phyloP scores from a whole-genome alignment of 2,888 invertebrate species.

The Drosophila phalerata region DNA sequence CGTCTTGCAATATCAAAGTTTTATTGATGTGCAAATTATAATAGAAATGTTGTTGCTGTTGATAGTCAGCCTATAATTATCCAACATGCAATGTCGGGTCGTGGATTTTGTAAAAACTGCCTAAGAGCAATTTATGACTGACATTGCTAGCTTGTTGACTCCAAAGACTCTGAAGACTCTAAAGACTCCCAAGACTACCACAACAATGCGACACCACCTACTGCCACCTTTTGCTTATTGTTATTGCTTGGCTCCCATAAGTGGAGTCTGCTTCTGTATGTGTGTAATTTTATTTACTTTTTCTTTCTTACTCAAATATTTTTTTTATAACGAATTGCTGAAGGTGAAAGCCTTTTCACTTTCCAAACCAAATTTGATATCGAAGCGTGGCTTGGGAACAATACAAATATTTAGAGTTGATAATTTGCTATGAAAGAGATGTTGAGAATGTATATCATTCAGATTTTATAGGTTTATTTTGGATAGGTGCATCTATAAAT shows the following conservation, averaged over 20 bases:
- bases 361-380: slow-evolving; percentile 77
- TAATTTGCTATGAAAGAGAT: slow-evolving; percentile 43
- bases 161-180: slow-evolving; percentile 1
- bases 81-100: slow-evolving; percentile 25
- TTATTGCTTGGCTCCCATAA: slow-evolving; percentile 37
- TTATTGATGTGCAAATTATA: slow-evolving; percentile 73
- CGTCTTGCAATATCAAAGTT: slow-evolving; percentile 64
- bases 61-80: slow-evolving; percentile 37
- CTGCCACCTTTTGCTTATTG: slow-evolving; percentile 36
- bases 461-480: slow-evolving; percentile 3
- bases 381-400: slow-evolving; percentile 71
- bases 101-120: slow-evolving; percentile 23
- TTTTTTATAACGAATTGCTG: slow-evolving; percentile 71
- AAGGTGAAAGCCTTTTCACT: slow-evolving; percentile 84
- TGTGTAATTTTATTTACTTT: slow-evolving; percentile 61
- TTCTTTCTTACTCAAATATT: slow-evolving; percentile 46
- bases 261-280: slow-evolving; percentile 24
- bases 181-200: slow-evolving; percentile 24
- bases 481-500: slow-evolving; percentile 1
- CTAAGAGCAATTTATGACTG: slow-evolving; percentile 39
- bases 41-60: slow-evolving; percentile 13
- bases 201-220: slow-evolving; percentile 49
- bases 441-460: slow-evolving; percentile 8
- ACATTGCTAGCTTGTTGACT: slow-evolving; percentile 43
- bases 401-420: slow-evolving; percentile 51